Conservation (phyloP, 1,140 invertebrate genomes). For the Hestina assimilis region DNA sequence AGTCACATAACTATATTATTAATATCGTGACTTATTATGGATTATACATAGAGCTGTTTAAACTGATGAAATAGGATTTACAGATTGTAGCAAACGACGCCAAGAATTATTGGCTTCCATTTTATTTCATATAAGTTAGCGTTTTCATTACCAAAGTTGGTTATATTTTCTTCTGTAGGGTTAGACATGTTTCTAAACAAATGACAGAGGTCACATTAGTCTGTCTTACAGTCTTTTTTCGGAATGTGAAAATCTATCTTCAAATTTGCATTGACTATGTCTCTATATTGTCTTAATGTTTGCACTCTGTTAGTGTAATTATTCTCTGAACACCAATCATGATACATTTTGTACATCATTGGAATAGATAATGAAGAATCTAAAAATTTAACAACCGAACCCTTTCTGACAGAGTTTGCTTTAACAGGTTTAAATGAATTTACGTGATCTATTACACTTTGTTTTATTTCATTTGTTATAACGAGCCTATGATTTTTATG, state of each 20-base stretch:
- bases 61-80: too few species aligned
- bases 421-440: slow-evolving; percentile 30
- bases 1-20: too few species aligned
- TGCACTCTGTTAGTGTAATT: slow-evolving; percentile 23
- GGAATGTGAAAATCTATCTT: slow-evolving; percentile 47
- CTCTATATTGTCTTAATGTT: slow-evolving; percentile 36
- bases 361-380: slow-evolving; percentile 29
- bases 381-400: slow-evolving; percentile 33
- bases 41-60: too few species aligned
- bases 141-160: not conserved
- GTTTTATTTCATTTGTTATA: too few species aligned
- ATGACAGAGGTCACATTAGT: slow-evolving; percentile 45
- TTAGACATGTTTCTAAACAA: slow-evolving; percentile 28
- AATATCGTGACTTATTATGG: too few species aligned
- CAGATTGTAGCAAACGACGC: too few species aligned
- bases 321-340: slow-evolving; percentile 27
- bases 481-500: too few species aligned
- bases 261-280: slow-evolving; percentile 41
- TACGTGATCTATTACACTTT: too few species aligned
- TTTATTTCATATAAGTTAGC: not conserved
- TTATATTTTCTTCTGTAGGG: not conserved
- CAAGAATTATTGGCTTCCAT: not conserved
- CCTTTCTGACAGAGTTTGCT: slow-evolving; percentile 35
- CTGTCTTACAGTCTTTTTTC: slow-evolving; percentile 58
- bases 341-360: slow-evolving; percentile 40